phyloP scores from a whole-genome alignment of 2,113 vertebrate genomes.

The Passer domesticus region DNA sequence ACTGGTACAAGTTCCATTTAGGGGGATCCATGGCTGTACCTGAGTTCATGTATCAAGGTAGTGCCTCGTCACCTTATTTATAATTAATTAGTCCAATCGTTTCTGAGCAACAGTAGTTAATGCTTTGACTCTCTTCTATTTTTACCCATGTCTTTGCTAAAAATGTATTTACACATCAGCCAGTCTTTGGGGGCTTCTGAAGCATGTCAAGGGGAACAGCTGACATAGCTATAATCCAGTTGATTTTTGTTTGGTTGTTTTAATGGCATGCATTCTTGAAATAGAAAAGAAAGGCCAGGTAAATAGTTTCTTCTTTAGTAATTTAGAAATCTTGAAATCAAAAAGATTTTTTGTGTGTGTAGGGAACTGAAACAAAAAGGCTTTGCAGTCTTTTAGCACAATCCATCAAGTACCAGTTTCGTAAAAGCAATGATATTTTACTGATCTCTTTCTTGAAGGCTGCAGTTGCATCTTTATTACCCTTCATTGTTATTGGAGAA shows the following conservation, averaged over 20 bases:
- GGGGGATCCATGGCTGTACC: background rate
- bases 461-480: conserved; percentile 17
- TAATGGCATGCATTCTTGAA: background rate
- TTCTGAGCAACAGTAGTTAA: background rate
- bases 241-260: background rate
- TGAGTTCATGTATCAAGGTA: background rate
- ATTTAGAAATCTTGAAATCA: background rate
- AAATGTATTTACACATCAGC: conserved; percentile 15
- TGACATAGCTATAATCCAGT: background rate
- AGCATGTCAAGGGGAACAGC: background rate
- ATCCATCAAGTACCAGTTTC: background rate
- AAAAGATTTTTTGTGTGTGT: background rate
- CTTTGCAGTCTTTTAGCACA: background rate
- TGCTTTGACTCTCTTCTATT: conserved; percentile 13
- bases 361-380: background rate
- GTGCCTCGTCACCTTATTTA: background rate
- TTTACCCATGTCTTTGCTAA: background rate
- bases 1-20: fast-evolving
- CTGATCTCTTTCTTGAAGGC: background rate
- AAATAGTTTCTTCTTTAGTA: background rate
- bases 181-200: background rate
- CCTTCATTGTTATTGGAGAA: background rate
- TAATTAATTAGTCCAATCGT: background rate
- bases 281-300: background rate
- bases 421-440: background rate